Percentiles rank a stretch among this genome's conserved stretches.
These are phyloP conservation scores for Microtus ochrogaster DNA, from an alignment of 2,113 vertebrate species.

Conservation along the genomic window DNA sequence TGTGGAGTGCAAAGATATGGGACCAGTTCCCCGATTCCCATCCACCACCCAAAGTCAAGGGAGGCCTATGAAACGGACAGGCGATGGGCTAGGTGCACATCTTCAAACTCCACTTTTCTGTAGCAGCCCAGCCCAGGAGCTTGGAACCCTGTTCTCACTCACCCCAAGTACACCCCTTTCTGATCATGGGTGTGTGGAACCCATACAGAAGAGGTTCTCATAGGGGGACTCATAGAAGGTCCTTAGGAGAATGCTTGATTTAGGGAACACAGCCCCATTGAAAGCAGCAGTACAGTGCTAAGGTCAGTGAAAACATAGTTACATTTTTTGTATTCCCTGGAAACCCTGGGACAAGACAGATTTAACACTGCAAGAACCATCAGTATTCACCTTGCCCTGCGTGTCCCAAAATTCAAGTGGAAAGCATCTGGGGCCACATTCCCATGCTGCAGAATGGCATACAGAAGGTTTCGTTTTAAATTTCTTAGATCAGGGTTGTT, in stretches of 20 bases:
- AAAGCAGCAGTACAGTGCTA: no score
- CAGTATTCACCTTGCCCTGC: neutral
- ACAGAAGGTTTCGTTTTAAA: neutral
- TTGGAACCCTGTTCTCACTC: fast-evolving
- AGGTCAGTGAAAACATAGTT: neutral
- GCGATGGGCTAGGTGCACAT: neutral
- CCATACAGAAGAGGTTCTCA: no score
- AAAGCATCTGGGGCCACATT: neutral
- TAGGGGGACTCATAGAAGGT: neutral
- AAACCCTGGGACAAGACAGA: neutral
- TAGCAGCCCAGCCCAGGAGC: neutral
- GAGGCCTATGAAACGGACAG: no score
- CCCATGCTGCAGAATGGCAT: neutral
- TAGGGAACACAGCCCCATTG: neutral
- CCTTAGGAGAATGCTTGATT: neutral
- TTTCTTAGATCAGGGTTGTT: neutral
- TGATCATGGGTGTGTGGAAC: neutral
- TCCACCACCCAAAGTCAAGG: neutral
- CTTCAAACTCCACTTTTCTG: neutral
- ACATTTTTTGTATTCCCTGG: neutral
- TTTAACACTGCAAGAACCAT: neutral
- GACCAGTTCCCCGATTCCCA: neutral
- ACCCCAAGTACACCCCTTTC: neutral
- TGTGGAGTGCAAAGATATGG: no score
- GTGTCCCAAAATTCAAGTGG: neutral